Conservation (phyloP, 2,797 vertebrate genomes). For the Artibeus jamaicensis region DNA sequence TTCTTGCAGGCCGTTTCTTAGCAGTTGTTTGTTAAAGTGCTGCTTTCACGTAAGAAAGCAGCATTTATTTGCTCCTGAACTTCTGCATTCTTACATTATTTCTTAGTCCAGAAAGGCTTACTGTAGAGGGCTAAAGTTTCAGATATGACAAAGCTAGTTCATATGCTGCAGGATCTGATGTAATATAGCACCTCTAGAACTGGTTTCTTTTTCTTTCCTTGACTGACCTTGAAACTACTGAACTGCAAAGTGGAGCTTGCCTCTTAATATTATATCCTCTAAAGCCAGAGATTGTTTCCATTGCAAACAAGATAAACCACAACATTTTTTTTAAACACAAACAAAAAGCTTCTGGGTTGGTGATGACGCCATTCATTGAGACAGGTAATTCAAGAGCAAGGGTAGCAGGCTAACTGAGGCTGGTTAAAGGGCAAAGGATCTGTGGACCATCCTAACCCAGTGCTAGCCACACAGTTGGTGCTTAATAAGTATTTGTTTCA, state of each 20-base stretch:
- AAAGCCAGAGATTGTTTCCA: not conserved
- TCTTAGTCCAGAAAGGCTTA: constrained; percentile 11
- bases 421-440: rapidly evolving
- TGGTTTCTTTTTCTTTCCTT: constrained; percentile 22
- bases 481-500: not conserved
- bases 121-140: not conserved
- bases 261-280: not conserved
- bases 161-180: not conserved
- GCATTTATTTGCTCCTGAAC: not conserved
- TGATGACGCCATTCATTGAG: not conserved
- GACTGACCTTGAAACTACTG: constrained; percentile 48
- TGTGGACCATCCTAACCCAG: not conserved
- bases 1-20: not conserved
- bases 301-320: not conserved
- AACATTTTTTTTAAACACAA: not conserved
- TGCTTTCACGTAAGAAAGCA: constrained; percentile 22
- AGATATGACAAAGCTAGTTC: not conserved
- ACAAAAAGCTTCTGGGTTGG: not conserved
- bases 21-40: not conserved
- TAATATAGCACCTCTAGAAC: not conserved
- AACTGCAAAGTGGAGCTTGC: not conserved
- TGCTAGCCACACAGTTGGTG: not conserved
- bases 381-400: not conserved
- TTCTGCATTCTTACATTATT: not conserved
- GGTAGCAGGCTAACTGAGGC: not conserved